These are phyloP conservation scores for Chydorus sphaericus DNA, from an alignment of 2,888 invertebrate species.

Conservation along the genomic window DNA sequence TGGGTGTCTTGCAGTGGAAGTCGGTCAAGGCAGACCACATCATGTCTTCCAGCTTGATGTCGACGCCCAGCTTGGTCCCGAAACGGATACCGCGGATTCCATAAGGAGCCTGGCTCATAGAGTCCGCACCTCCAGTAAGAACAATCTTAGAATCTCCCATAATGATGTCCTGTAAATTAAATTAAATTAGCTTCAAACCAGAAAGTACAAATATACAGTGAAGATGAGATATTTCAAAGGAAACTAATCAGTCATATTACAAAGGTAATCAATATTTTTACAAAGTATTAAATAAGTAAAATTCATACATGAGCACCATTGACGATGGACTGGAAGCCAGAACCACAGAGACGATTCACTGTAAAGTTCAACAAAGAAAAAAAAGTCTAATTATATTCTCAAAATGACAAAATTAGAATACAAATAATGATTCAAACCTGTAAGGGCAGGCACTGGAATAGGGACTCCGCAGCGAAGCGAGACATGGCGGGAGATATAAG, in stretches of 20 bases:
- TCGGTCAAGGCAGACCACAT: constrained; percentile 83
- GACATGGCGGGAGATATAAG: constrained; percentile 76
- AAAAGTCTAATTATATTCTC: not conserved
- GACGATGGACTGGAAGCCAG: constrained; percentile 89
- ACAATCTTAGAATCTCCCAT: constrained; percentile 71
- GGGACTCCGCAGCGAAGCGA: constrained; percentile 72
- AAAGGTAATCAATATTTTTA: not conserved
- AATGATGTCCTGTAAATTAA: constrained; percentile 55
- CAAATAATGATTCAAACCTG: constrained; percentile 23
- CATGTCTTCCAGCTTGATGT: constrained; percentile 66
- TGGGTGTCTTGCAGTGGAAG: constrained; percentile 73
- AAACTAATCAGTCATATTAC: not conserved
- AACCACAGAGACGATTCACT: constrained; percentile 89
- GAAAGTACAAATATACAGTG: not conserved
- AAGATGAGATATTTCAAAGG: not conserved
- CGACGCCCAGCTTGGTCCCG: constrained; percentile 67
- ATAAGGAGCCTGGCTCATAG: constrained; percentile 87
- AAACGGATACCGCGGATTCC: constrained; percentile 70
- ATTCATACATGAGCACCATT: constrained; percentile 81
- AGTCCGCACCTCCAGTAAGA: constrained; percentile 83
- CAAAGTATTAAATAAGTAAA: constrained; percentile 18
- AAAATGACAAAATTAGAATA: not conserved
- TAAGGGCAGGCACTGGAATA: constrained; percentile 64
- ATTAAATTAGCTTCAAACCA: not conserved
- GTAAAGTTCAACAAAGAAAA: no score